phyloP scores from a whole-genome alignment of 2,797 vertebrate genomes.

The Steatocranus sp. region DNA sequence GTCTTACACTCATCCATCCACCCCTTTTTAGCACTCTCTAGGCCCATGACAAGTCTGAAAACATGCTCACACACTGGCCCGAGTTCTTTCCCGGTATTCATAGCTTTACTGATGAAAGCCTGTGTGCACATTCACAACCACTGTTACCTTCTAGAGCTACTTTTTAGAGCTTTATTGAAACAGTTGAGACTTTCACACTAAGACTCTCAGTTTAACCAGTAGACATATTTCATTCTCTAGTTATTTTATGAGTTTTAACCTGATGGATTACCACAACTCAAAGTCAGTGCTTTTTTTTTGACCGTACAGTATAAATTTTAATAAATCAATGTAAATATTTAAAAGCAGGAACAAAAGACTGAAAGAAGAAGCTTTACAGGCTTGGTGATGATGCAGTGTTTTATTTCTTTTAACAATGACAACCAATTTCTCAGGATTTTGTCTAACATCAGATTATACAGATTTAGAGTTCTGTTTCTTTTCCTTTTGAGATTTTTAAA shows the following conservation, averaged over 20 bases:
- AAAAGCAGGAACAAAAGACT: not conserved
- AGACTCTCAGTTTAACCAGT: not conserved
- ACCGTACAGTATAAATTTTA: fast-evolving
- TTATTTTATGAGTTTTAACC: not conserved
- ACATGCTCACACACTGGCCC: conserved; percentile 3
- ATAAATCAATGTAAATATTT: not conserved
- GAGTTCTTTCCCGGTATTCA: not conserved
- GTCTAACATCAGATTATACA: not conserved
- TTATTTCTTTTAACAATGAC: not conserved
- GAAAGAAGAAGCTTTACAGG: not conserved
- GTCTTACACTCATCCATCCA: not conserved
- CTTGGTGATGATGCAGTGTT: not conserved
- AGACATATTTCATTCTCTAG: not conserved
- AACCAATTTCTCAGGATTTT: not conserved
- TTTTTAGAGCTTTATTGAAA: not conserved
- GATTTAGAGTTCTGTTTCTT: not conserved
- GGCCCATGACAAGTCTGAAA: not conserved
- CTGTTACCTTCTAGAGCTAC: not conserved
- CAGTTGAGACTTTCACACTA: not conserved
- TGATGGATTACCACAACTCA: not conserved
- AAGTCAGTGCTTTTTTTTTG: not conserved
- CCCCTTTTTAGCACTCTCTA: not conserved
- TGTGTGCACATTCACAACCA: not conserved
- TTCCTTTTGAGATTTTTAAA: not conserved
- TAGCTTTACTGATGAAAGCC: not conserved